phyloP scores from a whole-genome alignment of 2,888 invertebrate genomes.

The Cephus sareptanus region DNA sequence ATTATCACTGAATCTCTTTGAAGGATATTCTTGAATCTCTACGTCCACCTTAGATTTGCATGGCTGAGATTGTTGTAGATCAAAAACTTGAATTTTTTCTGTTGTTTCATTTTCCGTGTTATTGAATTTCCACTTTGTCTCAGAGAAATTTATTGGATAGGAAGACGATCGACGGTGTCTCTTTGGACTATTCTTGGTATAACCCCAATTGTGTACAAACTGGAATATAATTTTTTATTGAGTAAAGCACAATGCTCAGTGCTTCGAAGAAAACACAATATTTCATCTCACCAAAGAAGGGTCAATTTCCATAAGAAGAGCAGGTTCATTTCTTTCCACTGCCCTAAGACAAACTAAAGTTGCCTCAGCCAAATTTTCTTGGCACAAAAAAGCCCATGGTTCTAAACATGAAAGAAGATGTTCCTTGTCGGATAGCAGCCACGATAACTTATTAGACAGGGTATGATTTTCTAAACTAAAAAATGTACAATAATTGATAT shows the following conservation, averaged over 20 bases:
- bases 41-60: constrained; percentile 8
- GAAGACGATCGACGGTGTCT: constrained; percentile 61
- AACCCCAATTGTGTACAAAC: constrained; percentile 56
- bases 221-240: constrained; percentile 23
- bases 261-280: neutral
- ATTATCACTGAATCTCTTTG: constrained; percentile 6
- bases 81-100: neutral
- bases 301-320: constrained; percentile 73
- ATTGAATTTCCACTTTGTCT: constrained; percentile 16
- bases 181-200: constrained; percentile 53
- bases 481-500: constrained; percentile 5
- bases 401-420: constrained; percentile 72
- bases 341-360: constrained; percentile 74
- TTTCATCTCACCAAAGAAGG: constrained; percentile 66
- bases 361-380: constrained; percentile 72
- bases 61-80: neutral
- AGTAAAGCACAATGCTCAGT: neutral
- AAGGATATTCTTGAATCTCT: constrained; percentile 22
- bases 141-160: constrained; percentile 56
- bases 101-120: neutral
- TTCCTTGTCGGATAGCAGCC: constrained; percentile 73
- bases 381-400: constrained; percentile 71
- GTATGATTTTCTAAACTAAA: constrained; percentile 70
- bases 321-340: constrained; percentile 73
- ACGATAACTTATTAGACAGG: constrained; percentile 71